Percentiles rank a stretch among this genome's conserved stretches.
Evolutionary conservation across 2,797 vertebrate genomes (phyloP).

Genomic region (Xenops minutus): DNA sequence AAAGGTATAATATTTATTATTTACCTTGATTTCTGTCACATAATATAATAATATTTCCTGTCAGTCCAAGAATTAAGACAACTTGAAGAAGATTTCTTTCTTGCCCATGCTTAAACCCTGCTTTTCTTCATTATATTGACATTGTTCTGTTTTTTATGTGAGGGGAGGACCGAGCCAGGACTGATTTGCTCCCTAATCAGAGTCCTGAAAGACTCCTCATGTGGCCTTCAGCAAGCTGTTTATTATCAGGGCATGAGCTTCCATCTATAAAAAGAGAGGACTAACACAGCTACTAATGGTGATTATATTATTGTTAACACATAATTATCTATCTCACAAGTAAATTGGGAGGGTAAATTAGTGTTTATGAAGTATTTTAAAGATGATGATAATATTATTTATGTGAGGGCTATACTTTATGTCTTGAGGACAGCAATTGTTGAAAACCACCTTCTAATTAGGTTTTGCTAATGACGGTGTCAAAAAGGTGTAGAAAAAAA

Average conservation of each 20-base stretch:
- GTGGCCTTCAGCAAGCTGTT: slow-evolving; percentile 34
- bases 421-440: neutral
- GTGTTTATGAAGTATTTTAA: slow-evolving; percentile 42
- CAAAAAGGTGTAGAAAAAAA: neutral
- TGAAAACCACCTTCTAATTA: slow-evolving; percentile 41
- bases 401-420: neutral
- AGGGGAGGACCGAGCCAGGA: neutral
- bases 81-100: neutral
- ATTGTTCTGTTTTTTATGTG: neutral
- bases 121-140: slow-evolving; percentile 22
- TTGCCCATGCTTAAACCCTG: neutral
- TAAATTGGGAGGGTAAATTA: slow-evolving; percentile 22
- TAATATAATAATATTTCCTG: neutral
- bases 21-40: slow-evolving; percentile 6
- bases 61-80: slow-evolving; percentile 6
- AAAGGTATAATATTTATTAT: slow-evolving; percentile 37
- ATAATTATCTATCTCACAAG: slow-evolving; percentile 16
- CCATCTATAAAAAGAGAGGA: neutral
- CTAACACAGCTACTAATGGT: neutral
- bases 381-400: slow-evolving; percentile 4
- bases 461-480: neutral
- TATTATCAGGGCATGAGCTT: neutral
- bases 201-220: neutral
- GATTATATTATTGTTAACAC: slow-evolving; percentile 35
- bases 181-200: neutral